phyloP scores from a whole-genome alignment of 1,140 invertebrate genomes.

The Panagrolaimus sp. region DNA sequence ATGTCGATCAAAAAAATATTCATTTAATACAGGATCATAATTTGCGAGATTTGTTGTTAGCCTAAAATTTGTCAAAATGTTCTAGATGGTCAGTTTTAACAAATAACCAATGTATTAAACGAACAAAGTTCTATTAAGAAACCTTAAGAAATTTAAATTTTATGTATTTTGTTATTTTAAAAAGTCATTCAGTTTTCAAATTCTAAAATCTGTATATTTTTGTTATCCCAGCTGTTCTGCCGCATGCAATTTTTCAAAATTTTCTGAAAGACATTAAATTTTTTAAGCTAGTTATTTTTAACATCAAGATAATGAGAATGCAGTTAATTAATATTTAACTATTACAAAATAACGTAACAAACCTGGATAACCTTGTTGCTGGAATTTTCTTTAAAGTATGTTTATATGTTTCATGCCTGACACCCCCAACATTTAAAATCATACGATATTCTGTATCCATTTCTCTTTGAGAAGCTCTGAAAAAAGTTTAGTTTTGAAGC shows the following conservation, averaged over 20 bases:
- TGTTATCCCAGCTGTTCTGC: no score
- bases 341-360: constrained; percentile 65
- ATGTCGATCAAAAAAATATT: constrained; percentile 94
- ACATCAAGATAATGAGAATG: no score
- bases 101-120: no score
- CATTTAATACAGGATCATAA: constrained; percentile 90
- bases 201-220: no score
- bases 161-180: no score
- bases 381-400: constrained; percentile 87
- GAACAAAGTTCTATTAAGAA: no score
- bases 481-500: constrained; percentile 7
- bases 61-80: constrained; percentile 87
- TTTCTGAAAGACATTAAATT: no score
- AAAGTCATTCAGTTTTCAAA: no score
- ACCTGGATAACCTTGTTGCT: constrained; percentile 76
- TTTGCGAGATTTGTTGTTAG: constrained; percentile 83
- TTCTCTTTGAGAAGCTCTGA: constrained; percentile 27
- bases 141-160: no score
- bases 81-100: constrained; percentile 90
- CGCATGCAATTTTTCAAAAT: no score
- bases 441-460: constrained; percentile 76
- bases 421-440: constrained; percentile 93
- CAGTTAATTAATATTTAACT: no score
- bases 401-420: constrained; percentile 93
- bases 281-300: no score